A percentile compares a stretch with the other conserved stretches of the same genome.
Evolutionary conservation across 2,113 vertebrate genomes (phyloP).

Genomic region (Carassius gibelio): DNA sequence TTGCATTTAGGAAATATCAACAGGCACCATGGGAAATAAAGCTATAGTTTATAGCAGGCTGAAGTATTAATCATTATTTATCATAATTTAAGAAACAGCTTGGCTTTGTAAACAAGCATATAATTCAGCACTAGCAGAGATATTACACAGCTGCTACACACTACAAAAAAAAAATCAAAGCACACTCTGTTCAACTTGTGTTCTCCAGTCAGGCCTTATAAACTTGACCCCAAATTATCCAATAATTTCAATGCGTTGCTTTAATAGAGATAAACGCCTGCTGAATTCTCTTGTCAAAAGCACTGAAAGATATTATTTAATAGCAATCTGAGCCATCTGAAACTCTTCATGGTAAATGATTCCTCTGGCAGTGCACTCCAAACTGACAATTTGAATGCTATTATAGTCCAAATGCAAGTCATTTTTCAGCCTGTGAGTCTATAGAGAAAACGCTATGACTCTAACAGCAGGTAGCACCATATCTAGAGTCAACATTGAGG

Average conservation of each 20-base stretch:
- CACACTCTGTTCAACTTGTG: neutral
- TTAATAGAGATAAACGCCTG: conserved; percentile 14
- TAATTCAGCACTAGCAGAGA: neutral
- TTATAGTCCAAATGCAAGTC: neutral
- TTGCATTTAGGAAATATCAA: conserved; percentile 18
- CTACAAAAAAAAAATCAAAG: neutral
- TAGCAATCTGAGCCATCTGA: conserved; percentile 31
- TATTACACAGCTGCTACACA: conserved; percentile 7
- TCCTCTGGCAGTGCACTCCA: neutral
- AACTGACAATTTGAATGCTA: conserved; percentile 7
- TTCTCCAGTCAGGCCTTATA: neutral
- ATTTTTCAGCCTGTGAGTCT: conserved; percentile 38
- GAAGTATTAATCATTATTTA: conserved; percentile 20
- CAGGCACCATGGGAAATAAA: conserved; percentile 3
- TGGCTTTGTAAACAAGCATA: conserved; percentile 21
- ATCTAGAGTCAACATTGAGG: conserved; percentile 41
- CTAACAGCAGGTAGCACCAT: conserved; percentile 41
- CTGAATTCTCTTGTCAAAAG: conserved; percentile 9
- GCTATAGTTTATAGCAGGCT: neutral
- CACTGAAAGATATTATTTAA: conserved; percentile 16
- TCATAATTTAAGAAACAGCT: conserved; percentile 16
- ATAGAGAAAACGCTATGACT: conserved; percentile 28
- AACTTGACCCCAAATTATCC: conserved; percentile 19
- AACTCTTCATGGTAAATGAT: conserved; percentile 27
- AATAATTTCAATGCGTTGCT: neutral